Evolutionary conservation across 2,888 invertebrate species (phyloP), one percentile per base, ranked within the genome.

Genomic region (Euplagia quadripunctaria): DNA sequence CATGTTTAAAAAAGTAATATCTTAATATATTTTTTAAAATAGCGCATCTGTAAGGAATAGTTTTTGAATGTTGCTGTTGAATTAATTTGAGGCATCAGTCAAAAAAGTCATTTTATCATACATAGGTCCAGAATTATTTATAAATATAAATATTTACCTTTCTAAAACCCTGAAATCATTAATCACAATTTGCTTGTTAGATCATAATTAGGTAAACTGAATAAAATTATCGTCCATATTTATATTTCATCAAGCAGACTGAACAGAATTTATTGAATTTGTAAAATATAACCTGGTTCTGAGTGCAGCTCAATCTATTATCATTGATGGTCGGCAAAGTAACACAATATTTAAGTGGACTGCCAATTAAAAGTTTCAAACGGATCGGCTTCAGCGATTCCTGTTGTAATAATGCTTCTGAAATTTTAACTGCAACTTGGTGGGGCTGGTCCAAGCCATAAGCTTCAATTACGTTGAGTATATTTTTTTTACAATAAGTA

Each of bases 281-380:
- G 42, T n/a, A 14, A 68, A 75, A 66, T 74, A 72, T 72, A 76
- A 79, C 74, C 64, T 70, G 70, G 55, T 68, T n/a, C 43, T n/a
- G 67, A 78, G 68, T 77, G 72, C 79, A 85, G 87, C 79, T 85
- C 83, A 83, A 84, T 79, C 77, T 84, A 85, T 86, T 88, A 89
- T 88, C 89, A 88, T 86, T 90, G 87, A 88, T 87, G 86, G 86
- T 89, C 79, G 83, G 85, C 87, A 88, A 88, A 90, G 89, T 87
- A 88, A 89, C 91, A 90, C 91, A 90, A 89, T 90, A 91, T 90
- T 90, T 88, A 82, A 81, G 85, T 86, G 87, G 86, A 85, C 89
- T 86, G 90, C 94, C 94, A 95, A 95, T 95, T 95, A 95, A 94
- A 95, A 95, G 93, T 95, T 95, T 84, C 84, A 83, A 61, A 77